These are phyloP conservation scores for Druon quercuslanigerum DNA, from an alignment of 1,140 invertebrate genomes.

Conservation along the genomic window DNA sequence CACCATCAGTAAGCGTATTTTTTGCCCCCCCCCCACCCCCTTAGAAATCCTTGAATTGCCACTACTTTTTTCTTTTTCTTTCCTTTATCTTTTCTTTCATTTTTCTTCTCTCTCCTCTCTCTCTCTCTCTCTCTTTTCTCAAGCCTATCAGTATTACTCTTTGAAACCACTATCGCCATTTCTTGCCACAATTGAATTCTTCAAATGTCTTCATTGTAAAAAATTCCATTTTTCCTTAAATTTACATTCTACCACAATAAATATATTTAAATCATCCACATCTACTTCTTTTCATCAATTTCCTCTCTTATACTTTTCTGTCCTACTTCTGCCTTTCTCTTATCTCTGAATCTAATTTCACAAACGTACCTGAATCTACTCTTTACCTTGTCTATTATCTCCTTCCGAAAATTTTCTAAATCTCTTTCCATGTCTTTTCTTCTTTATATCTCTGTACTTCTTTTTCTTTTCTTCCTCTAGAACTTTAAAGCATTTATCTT, in stretches of 20 bases:
- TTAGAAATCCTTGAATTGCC: not conserved
- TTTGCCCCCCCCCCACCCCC: no score
- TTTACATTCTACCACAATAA: no score
- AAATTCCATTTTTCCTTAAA: no score
- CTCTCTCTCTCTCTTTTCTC: slow-evolving; percentile 32
- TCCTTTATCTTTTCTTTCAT: slow-evolving; percentile 18
- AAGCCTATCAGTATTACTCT: slow-evolving; percentile 65
- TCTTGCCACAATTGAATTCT: slow-evolving; percentile 39
- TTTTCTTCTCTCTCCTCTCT: slow-evolving; percentile 32
- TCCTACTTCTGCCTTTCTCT: not conserved
- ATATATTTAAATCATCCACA: not conserved
- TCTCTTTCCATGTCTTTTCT: not conserved
- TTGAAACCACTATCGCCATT: slow-evolving; percentile 47
- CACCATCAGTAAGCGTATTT: no score
- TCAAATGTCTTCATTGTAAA: not conserved
- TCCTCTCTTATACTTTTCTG: not conserved
- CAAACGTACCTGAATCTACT: slow-evolving; percentile 15
- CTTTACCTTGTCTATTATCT: not conserved
- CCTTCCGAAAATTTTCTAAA: not conserved
- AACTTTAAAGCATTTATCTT: slow-evolving; percentile 3
- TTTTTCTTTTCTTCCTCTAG: not conserved
- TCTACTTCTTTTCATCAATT: slow-evolving; percentile 30
- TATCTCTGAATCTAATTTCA: not conserved
- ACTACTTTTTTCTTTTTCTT: slow-evolving; percentile 4
- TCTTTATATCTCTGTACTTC: not conserved